Evolutionary conservation across 2,888 invertebrate species (phyloP).

Genomic region (Tiphia femorata): DNA sequence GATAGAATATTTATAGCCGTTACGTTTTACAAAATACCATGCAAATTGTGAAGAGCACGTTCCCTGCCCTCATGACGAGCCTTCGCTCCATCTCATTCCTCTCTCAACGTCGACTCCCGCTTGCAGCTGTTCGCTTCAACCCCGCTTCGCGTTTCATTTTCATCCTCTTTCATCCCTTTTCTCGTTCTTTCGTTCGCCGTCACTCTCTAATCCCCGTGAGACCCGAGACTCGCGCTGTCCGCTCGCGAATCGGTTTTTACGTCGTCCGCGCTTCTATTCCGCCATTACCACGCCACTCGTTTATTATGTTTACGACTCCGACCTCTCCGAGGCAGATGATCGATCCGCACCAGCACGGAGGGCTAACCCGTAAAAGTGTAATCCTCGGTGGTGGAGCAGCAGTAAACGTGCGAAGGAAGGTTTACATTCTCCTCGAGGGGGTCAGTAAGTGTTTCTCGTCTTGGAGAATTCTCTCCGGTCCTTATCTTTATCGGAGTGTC

Average conservation of each 20-base stretch:
- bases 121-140: background rate
- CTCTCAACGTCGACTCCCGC: background rate
- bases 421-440: no score
- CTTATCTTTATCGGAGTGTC: no score
- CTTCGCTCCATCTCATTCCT: background rate
- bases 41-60: constrained; percentile 27
- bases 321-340: constrained; percentile 1
- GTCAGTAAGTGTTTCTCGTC: no score
- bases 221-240: no score
- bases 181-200: no score
- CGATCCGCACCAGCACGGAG: background rate
- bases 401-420: no score
- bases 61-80: background rate
- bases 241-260: constrained; percentile 14
- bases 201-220: no score
- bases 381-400: background rate
- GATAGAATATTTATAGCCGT: constrained; percentile 44
- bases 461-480: no score
- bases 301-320: constrained; percentile 12
- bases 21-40: constrained; percentile 36
- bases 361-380: background rate
- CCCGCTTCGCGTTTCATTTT: no score
- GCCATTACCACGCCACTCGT: constrained; percentile 5
- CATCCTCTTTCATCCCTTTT: no score
- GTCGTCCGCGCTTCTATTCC: background rate